Percentiles rank a stretch among this genome's conserved stretches.
Conservation (phyloP, 1,140 invertebrate genomes). For the Ceratina japonica region DNA sequence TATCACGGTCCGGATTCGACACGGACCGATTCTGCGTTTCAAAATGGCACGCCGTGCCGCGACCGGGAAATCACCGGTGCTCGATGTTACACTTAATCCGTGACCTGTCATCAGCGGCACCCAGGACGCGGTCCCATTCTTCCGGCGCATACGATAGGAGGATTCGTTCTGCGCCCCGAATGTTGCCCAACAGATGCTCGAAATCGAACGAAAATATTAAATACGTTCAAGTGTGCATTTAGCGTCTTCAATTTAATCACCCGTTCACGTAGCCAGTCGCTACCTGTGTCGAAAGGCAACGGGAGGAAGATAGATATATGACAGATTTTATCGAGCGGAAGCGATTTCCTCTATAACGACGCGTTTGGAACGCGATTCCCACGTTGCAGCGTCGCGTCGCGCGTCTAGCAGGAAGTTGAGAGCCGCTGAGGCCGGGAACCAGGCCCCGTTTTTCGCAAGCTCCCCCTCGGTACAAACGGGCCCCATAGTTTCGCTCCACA, state of each 20-base stretch:
- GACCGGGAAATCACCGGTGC: constrained; percentile 38
- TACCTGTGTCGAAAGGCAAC: not conserved
- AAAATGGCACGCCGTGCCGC: not conserved
- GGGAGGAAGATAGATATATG: not conserved
- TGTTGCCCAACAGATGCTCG: constrained; percentile 40
- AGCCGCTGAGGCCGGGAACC: constrained; percentile 52
- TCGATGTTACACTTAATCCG: constrained; percentile 53
- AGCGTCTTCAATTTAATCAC: not conserved
- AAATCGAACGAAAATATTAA: not conserved
- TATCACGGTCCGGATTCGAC: constrained; percentile 4
- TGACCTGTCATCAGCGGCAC: constrained; percentile 51
- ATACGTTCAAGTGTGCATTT: not conserved
- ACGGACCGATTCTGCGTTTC: constrained; percentile 3
- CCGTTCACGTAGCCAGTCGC: not conserved
- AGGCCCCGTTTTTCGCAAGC: constrained; percentile 61
- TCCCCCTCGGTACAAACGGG: constrained; percentile 42
- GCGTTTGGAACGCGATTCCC: constrained; percentile 41
- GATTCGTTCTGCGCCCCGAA: constrained; percentile 51
- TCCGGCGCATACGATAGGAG: constrained; percentile 26
- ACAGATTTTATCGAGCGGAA: constrained; percentile 27
- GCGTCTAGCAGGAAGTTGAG: constrained; percentile 39
- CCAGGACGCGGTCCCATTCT: constrained; percentile 32
- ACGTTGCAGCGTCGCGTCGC: constrained; percentile 38
- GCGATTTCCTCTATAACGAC: constrained; percentile 9
- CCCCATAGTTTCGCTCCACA: constrained; percentile 66